phyloP scores from a whole-genome alignment of 1,140 invertebrate species.

The Drosophila funebris region DNA sequence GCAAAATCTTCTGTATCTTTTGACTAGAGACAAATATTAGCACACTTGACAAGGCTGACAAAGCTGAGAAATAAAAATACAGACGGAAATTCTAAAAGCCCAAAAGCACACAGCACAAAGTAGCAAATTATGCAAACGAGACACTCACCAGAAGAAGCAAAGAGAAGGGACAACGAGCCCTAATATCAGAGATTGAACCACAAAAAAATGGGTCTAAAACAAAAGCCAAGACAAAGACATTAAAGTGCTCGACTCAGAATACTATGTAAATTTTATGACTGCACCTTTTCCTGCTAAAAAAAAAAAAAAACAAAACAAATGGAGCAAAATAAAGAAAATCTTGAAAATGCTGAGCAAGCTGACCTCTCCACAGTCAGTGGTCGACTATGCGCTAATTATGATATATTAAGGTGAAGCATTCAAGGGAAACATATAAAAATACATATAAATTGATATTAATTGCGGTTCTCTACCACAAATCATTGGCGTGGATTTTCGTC shows the following conservation, averaged over 20 bases:
- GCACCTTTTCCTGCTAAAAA: constrained; percentile 24
- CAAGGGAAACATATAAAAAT: constrained; percentile 53
- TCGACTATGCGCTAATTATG: constrained; percentile 62
- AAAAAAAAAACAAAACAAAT: not conserved
- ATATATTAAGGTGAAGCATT: constrained; percentile 63
- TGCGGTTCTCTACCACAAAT: constrained; percentile 52
- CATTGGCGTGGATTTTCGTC: constrained; percentile 34
- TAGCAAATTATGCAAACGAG: constrained; percentile 64
- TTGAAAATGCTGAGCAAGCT: not conserved
- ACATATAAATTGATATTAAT: constrained; percentile 77
- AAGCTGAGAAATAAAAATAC: constrained; percentile 21
- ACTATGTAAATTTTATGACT: constrained; percentile 65
- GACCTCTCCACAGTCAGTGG: constrained; percentile 10
- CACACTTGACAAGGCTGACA: constrained; percentile 42
- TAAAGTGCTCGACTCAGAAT: constrained; percentile 40
- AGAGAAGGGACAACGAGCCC: constrained; percentile 28
- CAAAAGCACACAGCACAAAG: constrained; percentile 44
- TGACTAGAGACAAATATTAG: constrained; percentile 43
- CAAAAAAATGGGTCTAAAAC: constrained; percentile 39
- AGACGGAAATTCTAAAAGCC: constrained; percentile 8
- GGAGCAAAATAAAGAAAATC: constrained; percentile 1
- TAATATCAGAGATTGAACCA: constrained; percentile 34
- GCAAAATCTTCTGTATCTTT: constrained; percentile 27
- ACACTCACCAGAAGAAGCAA: constrained; percentile 21
- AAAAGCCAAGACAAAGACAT: constrained; percentile 41